Percentiles rank a stretch among this genome's conserved stretches.
phyloP scores from a whole-genome alignment of 2,113 vertebrate genomes.

The Amphiprion ocellaris region DNA sequence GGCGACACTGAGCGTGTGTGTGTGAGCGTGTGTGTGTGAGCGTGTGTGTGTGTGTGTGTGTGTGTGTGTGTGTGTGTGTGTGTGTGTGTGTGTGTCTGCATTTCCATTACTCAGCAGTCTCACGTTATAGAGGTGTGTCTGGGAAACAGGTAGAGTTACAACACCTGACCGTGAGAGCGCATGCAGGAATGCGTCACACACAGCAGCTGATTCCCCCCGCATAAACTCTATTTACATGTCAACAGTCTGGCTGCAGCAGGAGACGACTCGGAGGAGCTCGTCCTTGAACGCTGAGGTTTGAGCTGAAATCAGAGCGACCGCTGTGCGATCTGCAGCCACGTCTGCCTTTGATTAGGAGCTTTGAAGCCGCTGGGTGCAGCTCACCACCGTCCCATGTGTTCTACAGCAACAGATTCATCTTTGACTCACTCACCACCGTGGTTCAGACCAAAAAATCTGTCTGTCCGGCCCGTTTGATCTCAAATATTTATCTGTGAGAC shows the following conservation, averaged over 20 bases:
- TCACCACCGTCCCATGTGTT: constrained; percentile 55
- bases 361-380: constrained; percentile 65
- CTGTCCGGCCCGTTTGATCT: constrained; percentile 44
- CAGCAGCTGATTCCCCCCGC: constrained; percentile 28
- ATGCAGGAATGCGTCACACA: constrained; percentile 31
- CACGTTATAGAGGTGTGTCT: constrained; percentile 53
- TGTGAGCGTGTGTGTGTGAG: constrained; percentile 8
- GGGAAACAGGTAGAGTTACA: constrained; percentile 68
- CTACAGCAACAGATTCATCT: constrained; percentile 32
- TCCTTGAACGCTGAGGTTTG: constrained; percentile 38
- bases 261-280: background rate
- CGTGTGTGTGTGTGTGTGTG: constrained; percentile 8
- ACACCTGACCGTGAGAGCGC: constrained; percentile 73
- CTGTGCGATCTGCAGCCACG: constrained; percentile 9
- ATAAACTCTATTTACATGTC: constrained; percentile 52
- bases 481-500: constrained; percentile 35
- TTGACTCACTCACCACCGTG: constrained; percentile 38
- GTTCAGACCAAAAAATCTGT: constrained; percentile 24
- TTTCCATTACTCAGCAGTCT: constrained; percentile 77
- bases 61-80: background rate
- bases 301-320: constrained; percentile 33
- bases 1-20: constrained; percentile 25
- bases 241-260: constrained; percentile 43
- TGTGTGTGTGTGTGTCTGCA: constrained; percentile 10
- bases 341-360: constrained; percentile 56